Evolutionary conservation across 2,113 vertebrate species (phyloP), one percentile per base, ranked within the genome.

Genomic region (Sphyrna mokarran): DNA sequence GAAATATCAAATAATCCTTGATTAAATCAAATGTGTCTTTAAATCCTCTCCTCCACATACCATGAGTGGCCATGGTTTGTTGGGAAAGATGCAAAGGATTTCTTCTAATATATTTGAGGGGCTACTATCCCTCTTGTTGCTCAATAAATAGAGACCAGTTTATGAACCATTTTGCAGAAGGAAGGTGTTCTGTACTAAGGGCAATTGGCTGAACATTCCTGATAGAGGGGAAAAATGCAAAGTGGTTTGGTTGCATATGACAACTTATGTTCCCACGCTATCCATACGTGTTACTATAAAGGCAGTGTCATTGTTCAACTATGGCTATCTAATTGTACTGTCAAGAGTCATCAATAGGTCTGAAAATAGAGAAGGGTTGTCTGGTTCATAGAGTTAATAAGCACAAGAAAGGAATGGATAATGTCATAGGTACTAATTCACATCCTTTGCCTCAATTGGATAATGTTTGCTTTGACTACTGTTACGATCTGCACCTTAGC

Each of bases 21-120:
- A 4, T 83, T 83, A 66, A 93, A 93, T 93, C 61, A 93, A 91
- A 66, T 61, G 87, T n/a, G 29, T 61, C 89, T 37, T 93, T 66
- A 37, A 93, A 66, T 93, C 63, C 14, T 33, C 13, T 93, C 16
- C 26, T 66, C 6, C 61, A 66, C 89, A 37, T 5, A 90, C 54
- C 14, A 63, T 1, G 33, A 63, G 2, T 66, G 89, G 1, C 89
- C 11, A 11, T 66, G 6, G 37, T 91, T 37, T 66, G 54, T 90
- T 90, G 58, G 54, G 16, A 90, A n/a, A 23, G 43, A 87, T 8
- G 11, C 23, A 48, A 29, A 54, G 23, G 11, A 87, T 9, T 2
- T 58, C 22, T 48, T 61, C 61, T 40, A 18, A 61, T 58, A 10
- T 58, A 11, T 89, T 61, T 37, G 78, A 33, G 54, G 3, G 66